Evolutionary conservation across 2,888 invertebrate genomes (phyloP).

Genomic region (Amphimallon solstitiale): DNA sequence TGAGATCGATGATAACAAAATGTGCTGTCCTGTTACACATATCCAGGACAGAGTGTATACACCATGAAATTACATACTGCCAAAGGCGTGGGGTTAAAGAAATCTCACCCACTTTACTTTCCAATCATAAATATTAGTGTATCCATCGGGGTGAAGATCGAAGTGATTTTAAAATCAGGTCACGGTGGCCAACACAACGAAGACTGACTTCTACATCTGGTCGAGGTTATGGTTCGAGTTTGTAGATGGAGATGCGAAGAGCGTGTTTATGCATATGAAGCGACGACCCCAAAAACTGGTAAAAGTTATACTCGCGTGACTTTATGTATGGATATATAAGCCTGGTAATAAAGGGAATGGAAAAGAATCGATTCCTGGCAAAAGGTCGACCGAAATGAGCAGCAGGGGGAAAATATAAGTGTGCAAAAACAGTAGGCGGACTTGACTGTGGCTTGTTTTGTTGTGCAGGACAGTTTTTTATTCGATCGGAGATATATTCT

Average conservation of each 20-base stretch:
- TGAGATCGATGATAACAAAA: too few relatives aligned
- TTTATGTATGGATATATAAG: not conserved
- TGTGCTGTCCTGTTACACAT: too few relatives aligned
- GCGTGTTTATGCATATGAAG: constrained; percentile 9
- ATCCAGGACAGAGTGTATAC: too few relatives aligned
- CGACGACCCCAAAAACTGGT: constrained; percentile 15
- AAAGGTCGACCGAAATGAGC: not conserved
- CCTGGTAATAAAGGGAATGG: not conserved
- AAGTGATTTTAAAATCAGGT: constrained; percentile 5
- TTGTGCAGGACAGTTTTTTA: too few relatives aligned
- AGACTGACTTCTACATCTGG: not conserved
- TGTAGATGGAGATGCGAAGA: not conserved
- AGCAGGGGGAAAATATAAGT: too few relatives aligned
- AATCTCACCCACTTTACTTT: not conserved
- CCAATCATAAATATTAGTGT: not conserved
- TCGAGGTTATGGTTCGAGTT: constrained; percentile 2
- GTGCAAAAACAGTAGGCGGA: too few relatives aligned
- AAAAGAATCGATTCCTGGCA: not conserved
- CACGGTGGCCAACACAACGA: not conserved
- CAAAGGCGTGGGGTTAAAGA: too few relatives aligned
- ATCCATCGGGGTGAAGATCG: not conserved
- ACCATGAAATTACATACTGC: too few relatives aligned
- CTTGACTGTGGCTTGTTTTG: too few relatives aligned
- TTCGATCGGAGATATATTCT: too few relatives aligned
- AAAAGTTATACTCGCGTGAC: constrained; percentile 8